phyloP scores from a whole-genome alignment of 2,797 vertebrate species.

The Heteromormyrus szaboi region DNA sequence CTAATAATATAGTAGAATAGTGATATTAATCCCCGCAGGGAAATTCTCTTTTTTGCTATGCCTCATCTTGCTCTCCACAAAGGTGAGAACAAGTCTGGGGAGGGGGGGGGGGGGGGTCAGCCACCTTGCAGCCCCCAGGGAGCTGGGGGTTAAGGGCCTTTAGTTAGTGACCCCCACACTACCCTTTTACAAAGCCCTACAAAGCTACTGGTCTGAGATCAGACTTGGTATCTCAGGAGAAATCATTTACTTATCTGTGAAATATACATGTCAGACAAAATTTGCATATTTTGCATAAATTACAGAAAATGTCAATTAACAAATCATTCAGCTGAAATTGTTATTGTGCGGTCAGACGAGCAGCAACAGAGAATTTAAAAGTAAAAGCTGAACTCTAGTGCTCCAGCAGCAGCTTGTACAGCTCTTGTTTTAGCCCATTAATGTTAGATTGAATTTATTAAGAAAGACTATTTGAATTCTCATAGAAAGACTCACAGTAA shows the following conservation, averaged over 20 bases:
- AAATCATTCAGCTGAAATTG: neutral
- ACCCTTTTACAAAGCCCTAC: neutral
- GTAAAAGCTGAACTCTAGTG: neutral
- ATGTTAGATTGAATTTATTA: neutral
- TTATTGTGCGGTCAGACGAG: neutral
- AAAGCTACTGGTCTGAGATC: neutral
- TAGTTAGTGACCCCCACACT: neutral
- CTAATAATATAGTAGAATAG: neutral
- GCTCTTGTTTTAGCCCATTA: neutral
- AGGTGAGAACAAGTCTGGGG: neutral
- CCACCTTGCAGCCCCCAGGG: neutral
- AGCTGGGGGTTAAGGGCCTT: neutral
- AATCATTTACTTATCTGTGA: neutral
- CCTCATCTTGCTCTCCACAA: neutral
- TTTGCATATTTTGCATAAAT: neutral
- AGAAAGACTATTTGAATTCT: neutral
- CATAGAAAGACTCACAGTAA: neutral
- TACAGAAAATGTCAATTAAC: neutral
- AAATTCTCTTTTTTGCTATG: neutral
- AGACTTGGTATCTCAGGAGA: neutral
- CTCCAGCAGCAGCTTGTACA: neutral
- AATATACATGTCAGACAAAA: neutral
- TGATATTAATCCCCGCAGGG: neutral
- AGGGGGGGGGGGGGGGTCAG: neutral
- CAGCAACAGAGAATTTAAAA: neutral